Evolutionary conservation across 1,140 invertebrate genomes (phyloP).

Genomic region (Musca domestica): DNA sequence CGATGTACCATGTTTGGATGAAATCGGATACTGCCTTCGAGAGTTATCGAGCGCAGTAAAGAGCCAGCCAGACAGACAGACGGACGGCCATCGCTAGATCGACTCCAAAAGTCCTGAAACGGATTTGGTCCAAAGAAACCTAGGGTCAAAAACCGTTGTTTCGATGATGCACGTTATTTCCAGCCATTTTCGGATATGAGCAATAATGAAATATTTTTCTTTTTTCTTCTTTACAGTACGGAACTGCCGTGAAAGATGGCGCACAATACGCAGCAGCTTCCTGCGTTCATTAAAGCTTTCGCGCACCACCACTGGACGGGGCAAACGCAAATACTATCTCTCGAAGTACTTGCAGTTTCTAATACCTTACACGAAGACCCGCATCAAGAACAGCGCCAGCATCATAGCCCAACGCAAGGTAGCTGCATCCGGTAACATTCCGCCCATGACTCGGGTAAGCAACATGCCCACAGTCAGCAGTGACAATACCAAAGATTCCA

Average conservation of each 20-base stretch:
- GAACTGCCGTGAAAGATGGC: conserved; percentile 48
- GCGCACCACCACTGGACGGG: conserved; percentile 45
- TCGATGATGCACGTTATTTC: too few species aligned
- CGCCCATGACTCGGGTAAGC: conserved; percentile 32
- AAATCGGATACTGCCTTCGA: too few species aligned
- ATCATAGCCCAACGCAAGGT: conserved; percentile 23
- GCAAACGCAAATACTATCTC: conserved; percentile 49
- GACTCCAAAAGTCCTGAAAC: too few species aligned
- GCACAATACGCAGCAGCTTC: conserved; percentile 49
- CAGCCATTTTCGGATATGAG: not conserved
- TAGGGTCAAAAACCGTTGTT: too few species aligned
- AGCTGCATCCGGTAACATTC: conserved; percentile 8
- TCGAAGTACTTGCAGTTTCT: conserved; percentile 50
- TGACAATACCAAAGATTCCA: conserved; percentile 31
- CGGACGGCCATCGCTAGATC: too few species aligned
- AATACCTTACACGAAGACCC: conserved; percentile 47
- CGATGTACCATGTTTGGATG: too few species aligned
- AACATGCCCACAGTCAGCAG: conserved; percentile 30
- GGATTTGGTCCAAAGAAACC: too few species aligned
- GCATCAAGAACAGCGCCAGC: conserved; percentile 31
- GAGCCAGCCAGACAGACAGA: too few species aligned
- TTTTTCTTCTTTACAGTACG: conserved; percentile 34
- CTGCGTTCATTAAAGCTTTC: conserved; percentile 45
- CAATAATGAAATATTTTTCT: not conserved
- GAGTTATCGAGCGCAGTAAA: too few species aligned